Base-by-base conservation (phyloP, 2,797 vertebrate genomes). In the Spinibarbus caldwelli region DNA sequence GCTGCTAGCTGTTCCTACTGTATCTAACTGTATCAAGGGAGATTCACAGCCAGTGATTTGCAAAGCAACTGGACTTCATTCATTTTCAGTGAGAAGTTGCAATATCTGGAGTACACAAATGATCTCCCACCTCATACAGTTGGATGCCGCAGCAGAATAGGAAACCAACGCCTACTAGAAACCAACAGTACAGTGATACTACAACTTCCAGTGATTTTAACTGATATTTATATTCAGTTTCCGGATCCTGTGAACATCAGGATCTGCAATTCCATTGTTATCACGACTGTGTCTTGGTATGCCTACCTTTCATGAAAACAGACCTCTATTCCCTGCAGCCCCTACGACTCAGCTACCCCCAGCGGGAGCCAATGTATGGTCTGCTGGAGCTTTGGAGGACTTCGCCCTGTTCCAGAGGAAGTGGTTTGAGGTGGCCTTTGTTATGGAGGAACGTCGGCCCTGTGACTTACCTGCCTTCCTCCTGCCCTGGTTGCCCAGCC, bases 381-480 rank as follows among this genome's bases (percentile, higher is more conserved):
- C 97, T 29, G 88, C 97, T 0, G 94, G 96, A 2, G 96, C 96
- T 0, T 92, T 97, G 90, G 98, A 99, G 1, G 98, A 99, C 92
- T 97, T 99, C 0, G 92, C 97, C 0, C 91, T 97, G 78, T 99
- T 99, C 93, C 98, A 99, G 93, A 96, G 97, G 90, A 99, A 97
- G 87, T 99, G 98, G 98, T 99, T 99, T 38, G 98, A 99, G 92
- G 97, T 99, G 90, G 98, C 98, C 0, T 97, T 99, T 17, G 95
- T 96, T 85, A 92, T 97, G 21, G 98, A 99, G 92, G 98, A 99
- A 91, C 96, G 94, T 1, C 93, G 96, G n/a, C 96, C 97, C 80
- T 97, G 97, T 0, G 97, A 99, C 89, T 97, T 99, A 47, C 98
- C 98, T 0, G 95, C 96, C 0, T 99, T 99, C 90, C 94, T 99